Base-by-base conservation (phyloP, 2,888 invertebrate genomes). In the Uropetala carovei region DNA sequence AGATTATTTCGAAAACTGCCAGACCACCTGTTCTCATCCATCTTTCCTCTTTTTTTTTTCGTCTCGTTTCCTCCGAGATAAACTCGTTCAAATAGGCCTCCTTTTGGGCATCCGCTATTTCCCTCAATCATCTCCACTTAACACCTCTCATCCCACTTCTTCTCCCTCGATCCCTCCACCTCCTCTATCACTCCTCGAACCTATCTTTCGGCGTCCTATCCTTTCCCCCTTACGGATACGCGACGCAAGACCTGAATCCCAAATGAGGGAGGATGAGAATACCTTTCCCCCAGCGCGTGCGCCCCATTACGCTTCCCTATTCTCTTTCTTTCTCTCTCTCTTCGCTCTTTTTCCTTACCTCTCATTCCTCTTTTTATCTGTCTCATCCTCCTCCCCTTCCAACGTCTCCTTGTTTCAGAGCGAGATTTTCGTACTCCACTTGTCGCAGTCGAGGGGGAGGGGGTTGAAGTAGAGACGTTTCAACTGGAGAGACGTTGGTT, bases 191-290 rank as follows among this genome's bases (percentile, higher is more conserved):
- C 18, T 57, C 9, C 27, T 89, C 27, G 30, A 89, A 56, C 64
- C 56, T 64, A 89, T 64, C 89, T 89, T 68, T 68, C 64, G 64
- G 64, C 16, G 30, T n/a, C 83, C 18, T 7, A 11, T 30, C 82
- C 43, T 5, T 16, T 4, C 56, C 83, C n/a, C n/a, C 3, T 57
- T n/a, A 43, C 57, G 8, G 11, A 43, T 43, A 57, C 8, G n/a
- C 18, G 64, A 60, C 68, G 43, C 89, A 18, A 30, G 89, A 89
- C 60, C 64, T 89, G 89, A 64, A 89, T 89, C n/a, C 68, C 89
- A 89, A 89, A 89, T 89, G 64, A 89, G 64, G n/a, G 18, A 16
- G n/a, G 3, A 57, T 43, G 30, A 30, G 60, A 68, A 68, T 89
- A 68, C 89, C 60, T 89, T 43, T 64, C 64, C 89, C n/a, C n/a